Conservation (phyloP, 2,888 invertebrate species). For the Heliconius ismenius region DNA sequence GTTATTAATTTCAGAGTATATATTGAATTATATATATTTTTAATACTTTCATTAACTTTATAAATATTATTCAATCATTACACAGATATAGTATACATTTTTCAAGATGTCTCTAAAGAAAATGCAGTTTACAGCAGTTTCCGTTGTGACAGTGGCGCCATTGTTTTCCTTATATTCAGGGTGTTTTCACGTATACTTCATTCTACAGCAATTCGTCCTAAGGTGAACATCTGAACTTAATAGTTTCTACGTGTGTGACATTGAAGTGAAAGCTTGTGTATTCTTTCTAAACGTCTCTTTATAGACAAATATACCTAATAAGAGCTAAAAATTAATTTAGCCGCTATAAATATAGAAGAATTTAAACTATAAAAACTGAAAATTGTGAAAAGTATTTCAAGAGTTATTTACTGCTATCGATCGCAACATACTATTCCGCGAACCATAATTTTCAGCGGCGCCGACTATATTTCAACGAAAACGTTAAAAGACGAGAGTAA, state of each 20-base stretch:
- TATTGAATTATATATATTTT: neutral
- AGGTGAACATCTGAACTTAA: constrained; percentile 73
- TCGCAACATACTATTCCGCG: constrained; percentile 51
- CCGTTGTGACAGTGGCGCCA: constrained; percentile 73
- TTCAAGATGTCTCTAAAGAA: neutral
- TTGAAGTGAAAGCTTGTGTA: constrained; percentile 71
- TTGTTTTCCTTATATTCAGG: constrained; percentile 79
- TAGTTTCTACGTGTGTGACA: constrained; percentile 66
- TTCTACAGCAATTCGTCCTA: constrained; percentile 77
- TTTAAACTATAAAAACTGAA: constrained; percentile 41
- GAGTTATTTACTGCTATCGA: constrained; percentile 54
- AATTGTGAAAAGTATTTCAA: constrained; percentile 46
- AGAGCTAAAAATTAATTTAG: constrained; percentile 48
- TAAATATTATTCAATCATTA: neutral
- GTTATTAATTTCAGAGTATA: neutral
- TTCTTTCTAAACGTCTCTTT: constrained; percentile 37
- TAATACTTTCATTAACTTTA: neutral
- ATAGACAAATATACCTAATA: constrained; percentile 50
- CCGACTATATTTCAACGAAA: constrained; percentile 64
- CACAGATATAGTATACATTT: neutral
- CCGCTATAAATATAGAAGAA: constrained; percentile 36
- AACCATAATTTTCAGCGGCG: constrained; percentile 54
- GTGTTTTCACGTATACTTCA: constrained; percentile 80
- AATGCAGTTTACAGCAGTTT: constrained; percentile 51
- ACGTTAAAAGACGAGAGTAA: constrained; percentile 72